These are phyloP conservation scores for Dicycla oo DNA, from an alignment of 2,888 invertebrate species.

Conservation along the genomic window DNA sequence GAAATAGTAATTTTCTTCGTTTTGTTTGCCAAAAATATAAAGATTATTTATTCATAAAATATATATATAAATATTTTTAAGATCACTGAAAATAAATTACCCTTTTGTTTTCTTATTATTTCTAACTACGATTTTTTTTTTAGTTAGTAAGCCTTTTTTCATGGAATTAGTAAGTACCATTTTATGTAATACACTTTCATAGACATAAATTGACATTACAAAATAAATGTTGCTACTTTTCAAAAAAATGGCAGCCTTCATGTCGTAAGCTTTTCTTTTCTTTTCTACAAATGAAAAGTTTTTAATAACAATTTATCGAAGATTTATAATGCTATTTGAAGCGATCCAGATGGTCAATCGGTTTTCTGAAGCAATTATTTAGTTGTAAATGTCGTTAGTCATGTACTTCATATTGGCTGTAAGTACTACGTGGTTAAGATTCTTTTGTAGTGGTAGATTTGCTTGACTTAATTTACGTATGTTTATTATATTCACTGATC, in stretches of 20 bases:
- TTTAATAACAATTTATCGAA: conserved; percentile 78
- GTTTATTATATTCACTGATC: conserved; percentile 12
- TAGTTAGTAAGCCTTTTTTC: not conserved
- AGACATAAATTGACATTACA: conserved; percentile 69
- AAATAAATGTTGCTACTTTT: conserved; percentile 83
- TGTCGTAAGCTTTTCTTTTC: conserved; percentile 90
- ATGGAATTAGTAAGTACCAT: conserved; percentile 1
- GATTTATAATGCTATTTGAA: conserved; percentile 82
- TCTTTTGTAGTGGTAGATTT: conserved; percentile 78
- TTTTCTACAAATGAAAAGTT: conserved; percentile 83
- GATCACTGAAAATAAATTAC: not conserved
- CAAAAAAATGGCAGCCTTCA: conserved; percentile 89
- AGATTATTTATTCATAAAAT: not conserved
- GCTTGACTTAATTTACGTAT: conserved; percentile 56
- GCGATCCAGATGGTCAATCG: conserved; percentile 74
- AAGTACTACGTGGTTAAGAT: conserved; percentile 88
- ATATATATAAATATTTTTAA: not conserved
- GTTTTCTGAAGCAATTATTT: conserved; percentile 73
- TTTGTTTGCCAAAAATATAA: not conserved
- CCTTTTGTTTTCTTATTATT: not conserved
- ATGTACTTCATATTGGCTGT: conserved; percentile 83
- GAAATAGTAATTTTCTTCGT: too few relatives aligned
- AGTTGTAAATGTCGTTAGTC: conserved; percentile 76
- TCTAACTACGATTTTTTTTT: not conserved
- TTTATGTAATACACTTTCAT: not conserved